Base-by-base conservation (phyloP, 2,888 invertebrate species). In the Pristionchus exspectatus region DNA sequence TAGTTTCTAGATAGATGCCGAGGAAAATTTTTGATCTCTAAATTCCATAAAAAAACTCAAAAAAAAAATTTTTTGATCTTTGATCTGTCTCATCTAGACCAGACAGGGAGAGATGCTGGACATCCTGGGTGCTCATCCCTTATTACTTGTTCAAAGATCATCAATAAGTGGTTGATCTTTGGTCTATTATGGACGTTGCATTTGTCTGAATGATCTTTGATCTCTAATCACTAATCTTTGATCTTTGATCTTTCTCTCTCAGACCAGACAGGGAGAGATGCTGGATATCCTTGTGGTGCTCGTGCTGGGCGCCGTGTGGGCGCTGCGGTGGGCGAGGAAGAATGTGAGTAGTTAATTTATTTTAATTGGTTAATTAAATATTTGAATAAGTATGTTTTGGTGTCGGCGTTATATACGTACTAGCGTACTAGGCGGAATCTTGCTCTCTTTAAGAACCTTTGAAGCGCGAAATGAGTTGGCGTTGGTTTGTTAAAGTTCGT, bases 241-340 rank as follows among this genome's bases (percentile, higher is more conserved):
- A 66, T 66, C 66, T 12, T 27, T 66, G 27, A 66, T 66, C 24
- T 66, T 56, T 56, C 16, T 21, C 21, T 10, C 21, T 21, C 69
- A 69, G 27, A 69, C 33, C 44, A 33, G 44, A n/a, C n/a, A 12
- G 27, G 69, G 69, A 69, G 30, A 30, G 77, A 77, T 77, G 77
- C 77, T 77, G 77, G 77, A 77, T 50, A 77, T 77, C 77, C 44
- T 77, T 2, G 77, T 77, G 44, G 77, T 77, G 44, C 77, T 77
- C 24, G 77, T 77, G 77, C 77, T 77, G 44, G 77, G 77, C 77
- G 77, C 77, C 44, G 44, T 44, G 24, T 77, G 77, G 77, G 44
- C 44, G 44, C 77, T 77, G 77, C 38, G 77, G 33, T 77, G 77
- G 77, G 77, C 77, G 21, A 77, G 44, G 44, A 77, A 77, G 44